These are phyloP conservation scores for Myrmecobius fasciatus DNA, from an alignment of 2,113 vertebrate species.

Conservation along the genomic window DNA sequence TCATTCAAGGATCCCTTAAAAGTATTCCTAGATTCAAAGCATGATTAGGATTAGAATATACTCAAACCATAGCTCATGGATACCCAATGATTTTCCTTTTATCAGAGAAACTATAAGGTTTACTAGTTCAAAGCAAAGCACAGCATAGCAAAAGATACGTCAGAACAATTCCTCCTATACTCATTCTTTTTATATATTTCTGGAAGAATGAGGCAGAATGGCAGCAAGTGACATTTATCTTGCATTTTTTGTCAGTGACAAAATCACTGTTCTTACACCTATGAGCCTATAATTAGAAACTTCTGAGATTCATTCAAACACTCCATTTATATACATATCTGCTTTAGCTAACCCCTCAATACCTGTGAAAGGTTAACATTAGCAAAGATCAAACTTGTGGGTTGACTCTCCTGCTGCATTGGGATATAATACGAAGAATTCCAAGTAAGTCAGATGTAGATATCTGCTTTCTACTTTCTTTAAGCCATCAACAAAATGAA, in stretches of 20 bases:
- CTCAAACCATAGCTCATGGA: not conserved
- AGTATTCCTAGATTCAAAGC: not conserved
- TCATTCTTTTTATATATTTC: not conserved
- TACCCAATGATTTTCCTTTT: not conserved
- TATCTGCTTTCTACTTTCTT: not conserved
- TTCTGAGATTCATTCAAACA: not conserved
- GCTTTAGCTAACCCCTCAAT: not conserved
- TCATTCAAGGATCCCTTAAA: not conserved
- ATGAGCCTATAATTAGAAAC: not conserved
- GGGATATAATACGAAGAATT: not conserved
- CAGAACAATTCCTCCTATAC: not conserved
- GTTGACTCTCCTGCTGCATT: not conserved
- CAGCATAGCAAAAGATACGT: not conserved
- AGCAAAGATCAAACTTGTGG: not conserved
- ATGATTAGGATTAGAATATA: not conserved
- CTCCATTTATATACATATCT: not conserved
- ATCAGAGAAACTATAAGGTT: not conserved
- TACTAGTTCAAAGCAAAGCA: not conserved
- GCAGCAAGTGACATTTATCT: not conserved
- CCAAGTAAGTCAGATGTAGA: not conserved
- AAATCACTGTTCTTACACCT: not conserved
- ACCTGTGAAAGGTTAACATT: not conserved
- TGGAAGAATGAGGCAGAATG: not conserved
- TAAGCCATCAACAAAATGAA: not conserved
- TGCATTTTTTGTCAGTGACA: not conserved